A percentile compares a stretch with the other conserved stretches of the same genome.
These are phyloP conservation scores for Perodicticus potto DNA, from an alignment of 2,797 vertebrate genomes.

Conservation along the genomic window DNA sequence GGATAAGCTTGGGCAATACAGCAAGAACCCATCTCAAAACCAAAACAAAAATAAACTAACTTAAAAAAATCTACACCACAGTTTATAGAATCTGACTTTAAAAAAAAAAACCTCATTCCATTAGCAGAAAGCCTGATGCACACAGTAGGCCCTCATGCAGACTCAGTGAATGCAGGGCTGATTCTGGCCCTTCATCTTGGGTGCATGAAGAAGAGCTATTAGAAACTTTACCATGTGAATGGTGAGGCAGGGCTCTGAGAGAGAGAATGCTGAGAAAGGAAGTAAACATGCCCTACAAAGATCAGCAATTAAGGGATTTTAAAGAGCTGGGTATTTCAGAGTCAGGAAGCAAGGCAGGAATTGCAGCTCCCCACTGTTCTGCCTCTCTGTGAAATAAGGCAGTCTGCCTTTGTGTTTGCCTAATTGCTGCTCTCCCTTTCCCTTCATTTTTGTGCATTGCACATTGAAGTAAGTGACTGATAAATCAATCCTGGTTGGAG, in stretches of 20 bases:
- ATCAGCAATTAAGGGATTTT: slow-evolving; percentile 59
- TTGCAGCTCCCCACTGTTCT: slow-evolving; percentile 24
- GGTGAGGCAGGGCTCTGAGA: slow-evolving; percentile 19
- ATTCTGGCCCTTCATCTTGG: background rate
- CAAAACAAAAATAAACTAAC: background rate
- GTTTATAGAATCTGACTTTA: background rate
- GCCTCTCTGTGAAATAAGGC: slow-evolving; percentile 60
- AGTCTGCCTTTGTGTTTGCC: slow-evolving; percentile 23
- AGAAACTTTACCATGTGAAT: background rate
- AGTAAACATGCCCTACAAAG: slow-evolving; percentile 50
- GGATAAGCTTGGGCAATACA: background rate
- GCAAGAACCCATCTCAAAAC: background rate
- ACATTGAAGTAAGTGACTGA: slow-evolving; percentile 16
- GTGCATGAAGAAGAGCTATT: background rate
- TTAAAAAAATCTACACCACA: background rate
- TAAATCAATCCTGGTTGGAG: slow-evolving; percentile 38
- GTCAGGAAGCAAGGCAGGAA: slow-evolving; percentile 46
- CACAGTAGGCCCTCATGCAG: background rate
- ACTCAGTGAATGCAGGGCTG: background rate
- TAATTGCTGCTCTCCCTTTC: slow-evolving; percentile 37
- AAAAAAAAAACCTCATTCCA: background rate
- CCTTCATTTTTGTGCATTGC: background rate
- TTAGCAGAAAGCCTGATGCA: background rate
- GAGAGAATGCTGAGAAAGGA: slow-evolving; percentile 29
- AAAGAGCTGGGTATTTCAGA: slow-evolving; percentile 56